Base-by-base conservation (phyloP, 2,888 invertebrate species). In the Cryptocephalus primarius region DNA sequence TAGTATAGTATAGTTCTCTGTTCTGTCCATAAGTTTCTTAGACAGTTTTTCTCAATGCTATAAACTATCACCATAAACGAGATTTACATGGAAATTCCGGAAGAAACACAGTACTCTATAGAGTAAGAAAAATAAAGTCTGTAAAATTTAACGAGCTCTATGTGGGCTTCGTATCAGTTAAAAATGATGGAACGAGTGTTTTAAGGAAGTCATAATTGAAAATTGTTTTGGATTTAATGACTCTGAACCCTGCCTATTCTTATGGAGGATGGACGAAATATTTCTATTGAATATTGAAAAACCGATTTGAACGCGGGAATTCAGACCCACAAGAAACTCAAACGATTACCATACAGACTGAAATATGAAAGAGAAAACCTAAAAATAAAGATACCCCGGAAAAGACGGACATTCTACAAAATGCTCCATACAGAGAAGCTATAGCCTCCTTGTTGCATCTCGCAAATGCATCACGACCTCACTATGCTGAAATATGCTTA, bases 111-210 rank as follows among this genome's bases (percentile, higher is more conserved):
- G 1, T 14, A 44, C 3, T 22, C 10, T 10, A 34, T 46, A 10
- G 33, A 47, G 9, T 43, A 45, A 31, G 46, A 8, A 12, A 32
- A 36, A 8, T 9, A 49, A 55, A 42, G 52, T 57, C 1, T 55
- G 53, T 33, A 53, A 54, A 46, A 32, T 58, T 9, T 32, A 55
- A n/a, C 54, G 43, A 45, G 32, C 53, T 1, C 8, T 59, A 8
- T 56, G 54, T 49, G 55, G 54, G 14, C 41, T 55, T 8, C 45
- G 43, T 47, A 39, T 49, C 11, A 51, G 50, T 32, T 46, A 52
- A 2, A 55, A 55, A 41, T 33, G 34, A n/a, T 58, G 56, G 53
- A 50, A 54, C 38, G 45, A 50, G 13, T 55, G 46, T 33, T 53
- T 56, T 39, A 41, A 52, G 43, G 52, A 57, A 14, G 56, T 22